Conservation (phyloP, 92 coral and sea anemone genomes). For the Phenganax stokvisi region DNA sequence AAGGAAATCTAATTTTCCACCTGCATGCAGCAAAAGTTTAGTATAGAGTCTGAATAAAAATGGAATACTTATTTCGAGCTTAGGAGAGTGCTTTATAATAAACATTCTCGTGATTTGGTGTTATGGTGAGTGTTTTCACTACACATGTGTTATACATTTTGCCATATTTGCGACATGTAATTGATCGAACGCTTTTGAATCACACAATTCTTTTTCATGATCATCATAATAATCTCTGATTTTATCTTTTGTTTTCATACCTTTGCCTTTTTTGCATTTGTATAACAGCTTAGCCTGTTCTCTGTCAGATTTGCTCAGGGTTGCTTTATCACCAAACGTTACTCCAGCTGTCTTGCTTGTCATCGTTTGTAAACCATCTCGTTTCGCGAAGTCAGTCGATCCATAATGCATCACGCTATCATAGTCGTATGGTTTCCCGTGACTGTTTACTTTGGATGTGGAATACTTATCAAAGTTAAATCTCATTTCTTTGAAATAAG, state of each 20-base stretch:
- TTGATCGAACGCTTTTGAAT: too few relatives aligned
- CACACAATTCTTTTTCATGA: too few relatives aligned
- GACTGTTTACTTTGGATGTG: slow-evolving; percentile 8
- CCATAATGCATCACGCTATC: slow-evolving; percentile 37
- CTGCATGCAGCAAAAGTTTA: neutral
- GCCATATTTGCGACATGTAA: too few relatives aligned
- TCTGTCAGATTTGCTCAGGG: neutral
- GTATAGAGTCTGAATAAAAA: neutral
- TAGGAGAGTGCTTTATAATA: too few relatives aligned
- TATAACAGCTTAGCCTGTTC: slow-evolving; percentile 2
- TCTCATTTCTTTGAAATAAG: neutral
- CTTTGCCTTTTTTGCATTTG: slow-evolving; percentile 22
- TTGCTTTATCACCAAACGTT: neutral
- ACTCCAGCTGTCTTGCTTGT: neutral
- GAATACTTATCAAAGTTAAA: slow-evolving; percentile 17
- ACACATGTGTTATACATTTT: too few relatives aligned
- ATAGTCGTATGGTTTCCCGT: slow-evolving; percentile 8
- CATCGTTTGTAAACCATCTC: slow-evolving; percentile 4
- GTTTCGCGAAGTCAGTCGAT: slow-evolving; percentile 9
- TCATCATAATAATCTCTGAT: too few relatives aligned
- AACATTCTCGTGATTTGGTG: too few relatives aligned
- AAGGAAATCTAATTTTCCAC: neutral
- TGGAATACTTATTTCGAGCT: too few relatives aligned
- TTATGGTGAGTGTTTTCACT: too few relatives aligned
- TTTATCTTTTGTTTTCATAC: neutral